Evolutionary conservation across 1,140 invertebrate genomes (phyloP).

Genomic region (Bombus breviceps): DNA sequence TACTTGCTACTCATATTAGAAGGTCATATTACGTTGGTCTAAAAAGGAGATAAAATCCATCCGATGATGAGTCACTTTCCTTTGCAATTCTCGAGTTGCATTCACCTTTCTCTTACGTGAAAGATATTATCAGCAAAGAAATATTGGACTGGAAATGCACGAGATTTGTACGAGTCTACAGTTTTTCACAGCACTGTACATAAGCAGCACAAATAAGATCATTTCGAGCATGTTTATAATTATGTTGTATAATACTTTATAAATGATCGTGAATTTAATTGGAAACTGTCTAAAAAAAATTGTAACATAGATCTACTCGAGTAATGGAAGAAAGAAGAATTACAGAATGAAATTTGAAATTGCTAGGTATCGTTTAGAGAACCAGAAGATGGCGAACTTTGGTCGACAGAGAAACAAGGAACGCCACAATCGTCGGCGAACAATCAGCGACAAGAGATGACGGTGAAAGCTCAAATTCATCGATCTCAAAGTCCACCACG

Average conservation of each 20-base stretch:
- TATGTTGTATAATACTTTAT: constrained; percentile 8
- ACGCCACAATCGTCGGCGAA: constrained; percentile 68
- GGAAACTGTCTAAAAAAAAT: background rate
- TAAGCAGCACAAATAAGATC: background rate
- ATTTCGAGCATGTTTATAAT: constrained; percentile 22
- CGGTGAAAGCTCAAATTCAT: constrained; percentile 83
- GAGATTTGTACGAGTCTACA: background rate
- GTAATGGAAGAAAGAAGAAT: background rate
- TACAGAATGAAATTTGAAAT: background rate
- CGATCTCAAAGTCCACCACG: constrained; percentile 80
- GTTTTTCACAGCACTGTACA: constrained; percentile 38
- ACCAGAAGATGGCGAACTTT: constrained; percentile 74
- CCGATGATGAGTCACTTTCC: background rate
- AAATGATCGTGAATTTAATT: background rate
- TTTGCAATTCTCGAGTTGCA: background rate
- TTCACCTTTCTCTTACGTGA: background rate
- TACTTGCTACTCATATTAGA: background rate
- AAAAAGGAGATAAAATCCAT: background rate
- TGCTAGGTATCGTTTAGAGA: constrained; percentile 73
- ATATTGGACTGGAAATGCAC: background rate
- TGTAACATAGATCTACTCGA: background rate
- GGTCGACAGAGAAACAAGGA: constrained; percentile 73
- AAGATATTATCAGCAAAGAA: background rate
- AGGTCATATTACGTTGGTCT: background rate
- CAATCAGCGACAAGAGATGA: constrained; percentile 77